phyloP scores from a whole-genome alignment of 1,140 invertebrate genomes.

The Dendrolimus punctatus region DNA sequence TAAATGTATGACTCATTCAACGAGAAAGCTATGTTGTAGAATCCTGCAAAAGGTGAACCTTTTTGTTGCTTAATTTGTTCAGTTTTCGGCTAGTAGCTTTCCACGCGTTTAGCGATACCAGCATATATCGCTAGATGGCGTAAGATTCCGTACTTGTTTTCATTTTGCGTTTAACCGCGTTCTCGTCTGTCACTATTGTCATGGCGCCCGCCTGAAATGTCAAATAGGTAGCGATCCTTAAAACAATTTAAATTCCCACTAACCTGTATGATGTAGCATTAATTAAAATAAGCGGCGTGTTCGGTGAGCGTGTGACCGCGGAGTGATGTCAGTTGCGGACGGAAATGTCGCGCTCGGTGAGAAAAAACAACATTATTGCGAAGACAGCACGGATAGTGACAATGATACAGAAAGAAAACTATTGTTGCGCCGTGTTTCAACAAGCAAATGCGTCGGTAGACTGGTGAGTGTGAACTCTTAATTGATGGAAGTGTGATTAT shows the following conservation, averaged over 20 bases:
- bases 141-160: too few relatives aligned
- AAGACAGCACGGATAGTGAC: constrained; percentile 62
- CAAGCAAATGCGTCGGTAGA: constrained; percentile 62
- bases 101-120: too few relatives aligned
- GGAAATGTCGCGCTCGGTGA: constrained; percentile 28
- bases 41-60: too few relatives aligned
- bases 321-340: constrained; percentile 55
- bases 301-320: constrained; percentile 35
- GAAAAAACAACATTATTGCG: constrained; percentile 37
- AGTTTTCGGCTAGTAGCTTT: too few relatives aligned
- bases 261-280: constrained; percentile 65
- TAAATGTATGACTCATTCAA: too few relatives aligned
- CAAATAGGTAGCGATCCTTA: constrained; percentile 46
- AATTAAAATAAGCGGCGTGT: constrained; percentile 43
- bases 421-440: constrained; percentile 53
- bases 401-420: constrained; percentile 58
- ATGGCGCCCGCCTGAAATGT: constrained; percentile 63
- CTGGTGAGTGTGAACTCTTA: constrained; percentile 37
- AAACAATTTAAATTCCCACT: constrained; percentile 47
- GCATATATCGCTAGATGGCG: constrained; percentile 20
- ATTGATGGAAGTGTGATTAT: constrained; percentile 4
- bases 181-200: constrained; percentile 47
- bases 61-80: too few relatives aligned
- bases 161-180: constrained; percentile 58
- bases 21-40: too few relatives aligned